These are phyloP conservation scores for Entelurus aequoreus DNA, from an alignment of 2,113 vertebrate species.

Conservation along the genomic window DNA sequence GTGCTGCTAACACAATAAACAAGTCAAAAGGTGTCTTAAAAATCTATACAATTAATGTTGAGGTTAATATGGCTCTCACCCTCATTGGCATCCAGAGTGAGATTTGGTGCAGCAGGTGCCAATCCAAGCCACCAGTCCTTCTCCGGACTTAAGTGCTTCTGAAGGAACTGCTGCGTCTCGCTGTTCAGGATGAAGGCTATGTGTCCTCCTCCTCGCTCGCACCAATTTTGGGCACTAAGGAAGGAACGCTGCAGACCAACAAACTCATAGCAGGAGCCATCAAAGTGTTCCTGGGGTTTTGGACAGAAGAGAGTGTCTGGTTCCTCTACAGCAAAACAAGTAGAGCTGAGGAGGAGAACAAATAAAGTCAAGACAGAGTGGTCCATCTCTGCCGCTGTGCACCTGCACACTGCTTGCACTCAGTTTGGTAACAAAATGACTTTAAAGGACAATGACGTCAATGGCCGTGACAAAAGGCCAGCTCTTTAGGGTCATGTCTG, in stretches of 20 bases:
- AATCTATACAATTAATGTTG: neutral
- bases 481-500: constrained; percentile 15
- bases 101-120: constrained; percentile 68
- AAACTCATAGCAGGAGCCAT: constrained; percentile 85
- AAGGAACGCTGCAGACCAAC: constrained; percentile 72
- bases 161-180: constrained; percentile 82
- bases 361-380: constrained; percentile 37
- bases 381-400: constrained; percentile 44
- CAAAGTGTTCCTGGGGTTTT: constrained; percentile 77
- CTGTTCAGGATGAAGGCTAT: constrained; percentile 83
- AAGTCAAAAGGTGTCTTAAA: neutral
- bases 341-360: constrained; percentile 37
- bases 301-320: constrained; percentile 63
- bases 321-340: constrained; percentile 41
- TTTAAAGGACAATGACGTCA: constrained; percentile 52
- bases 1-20: no score
- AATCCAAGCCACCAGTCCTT: constrained; percentile 91
- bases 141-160: constrained; percentile 74
- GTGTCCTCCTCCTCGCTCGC: constrained; percentile 85
- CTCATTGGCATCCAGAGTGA: constrained; percentile 66
- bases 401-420: constrained; percentile 28
- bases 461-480: constrained; percentile 6
- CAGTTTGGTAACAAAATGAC: constrained; percentile 21
- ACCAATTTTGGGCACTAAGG: constrained; percentile 82
- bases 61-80: constrained; percentile 45